Percentiles rank a stretch among this genome's conserved stretches.
phyloP scores from a whole-genome alignment of 2,888 invertebrate species.

The Gymnocheta viridis region DNA sequence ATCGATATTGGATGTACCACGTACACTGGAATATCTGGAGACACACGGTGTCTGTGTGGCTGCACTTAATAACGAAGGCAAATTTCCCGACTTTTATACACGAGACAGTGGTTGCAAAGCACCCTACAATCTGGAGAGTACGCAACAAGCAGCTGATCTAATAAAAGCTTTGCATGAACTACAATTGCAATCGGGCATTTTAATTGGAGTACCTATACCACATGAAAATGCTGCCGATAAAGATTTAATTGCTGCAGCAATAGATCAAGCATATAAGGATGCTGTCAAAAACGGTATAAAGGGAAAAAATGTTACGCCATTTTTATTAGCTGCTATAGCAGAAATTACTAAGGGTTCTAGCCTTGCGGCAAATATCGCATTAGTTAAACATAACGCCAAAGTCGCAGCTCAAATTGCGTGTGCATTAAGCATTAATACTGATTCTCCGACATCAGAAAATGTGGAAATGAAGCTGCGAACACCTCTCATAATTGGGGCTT shows the following conservation, averaged over 20 bases:
- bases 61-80: constrained; percentile 86
- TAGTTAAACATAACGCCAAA: constrained; percentile 96
- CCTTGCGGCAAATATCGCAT: constrained; percentile 91
- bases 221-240: constrained; percentile 84
- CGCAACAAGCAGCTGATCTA: constrained; percentile 88
- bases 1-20: constrained; percentile 97
- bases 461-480: background rate
- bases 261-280: constrained; percentile 86
- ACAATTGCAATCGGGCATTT: constrained; percentile 86
- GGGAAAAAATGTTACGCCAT: constrained; percentile 97
- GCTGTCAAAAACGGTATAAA: constrained; percentile 85
- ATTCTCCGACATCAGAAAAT: background rate
- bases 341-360: constrained; percentile 92
- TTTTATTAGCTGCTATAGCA: constrained; percentile 89
- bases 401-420: constrained; percentile 91
- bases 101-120: constrained; percentile 87
- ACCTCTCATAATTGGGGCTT: constrained; percentile 89
- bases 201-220: constrained; percentile 96
- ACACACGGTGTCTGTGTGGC: constrained; percentile 97
- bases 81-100: constrained; percentile 98
- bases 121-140: constrained; percentile 86
- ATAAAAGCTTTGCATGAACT: constrained; percentile 84
- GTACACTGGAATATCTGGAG: constrained; percentile 97
- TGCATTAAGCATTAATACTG: constrained; percentile 80
- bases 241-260: constrained; percentile 86